Base-by-base conservation (phyloP, 2,888 invertebrate genomes). In the Druceiella hillmani region DNA sequence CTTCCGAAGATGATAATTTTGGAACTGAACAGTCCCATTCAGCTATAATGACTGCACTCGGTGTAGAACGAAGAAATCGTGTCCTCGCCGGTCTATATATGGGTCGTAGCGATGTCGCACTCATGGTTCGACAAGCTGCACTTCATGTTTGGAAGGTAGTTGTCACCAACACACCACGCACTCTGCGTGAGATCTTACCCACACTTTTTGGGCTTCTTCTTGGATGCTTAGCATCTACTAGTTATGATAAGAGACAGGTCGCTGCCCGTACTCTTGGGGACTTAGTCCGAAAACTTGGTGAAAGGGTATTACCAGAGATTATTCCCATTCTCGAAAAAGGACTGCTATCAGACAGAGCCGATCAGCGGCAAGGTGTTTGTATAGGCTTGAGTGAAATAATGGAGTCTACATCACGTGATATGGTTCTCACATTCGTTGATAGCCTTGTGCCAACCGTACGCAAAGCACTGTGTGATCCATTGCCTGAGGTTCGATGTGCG, bases 81-180 rank as follows among this genome's bases (percentile, higher is more conserved):
- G 97, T 99, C 24, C 64, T 95, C 35, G 91, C 95, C 14, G 94
- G 94, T 1, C 68, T 97, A 26, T 99, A 99, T 60, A 95, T 99
- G 91, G 94, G 95, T 3, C 75, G 98, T 38, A 94, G 94, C 34
- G 98, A 99, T 58, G 94, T 95, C 1, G 93, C 97, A 2, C 71
- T 97, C 33, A 89, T 94, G 85, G 98, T 98, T 14, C 79, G 98
- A 0, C 98, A 98, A 70, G 91, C 97, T 0, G 95, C 99, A 5
- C 76, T 97, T 38, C 99, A 99, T 62, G 98, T 99, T 1, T 99
- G 99, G 99, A 99, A 99, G 75, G 91, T 98, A 49, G 94, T 99
- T 2, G 98, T 99, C 2, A 90, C 95, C 1, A 98, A 99, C 61
- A 99, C 98, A 0, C 98, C 98, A 1, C 80, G 93, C 59, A 98